A percentile compares a stretch with the other conserved stretches of the same genome.
phyloP scores from a whole-genome alignment of 2,888 invertebrate genomes.

The Lysandra coridon region DNA sequence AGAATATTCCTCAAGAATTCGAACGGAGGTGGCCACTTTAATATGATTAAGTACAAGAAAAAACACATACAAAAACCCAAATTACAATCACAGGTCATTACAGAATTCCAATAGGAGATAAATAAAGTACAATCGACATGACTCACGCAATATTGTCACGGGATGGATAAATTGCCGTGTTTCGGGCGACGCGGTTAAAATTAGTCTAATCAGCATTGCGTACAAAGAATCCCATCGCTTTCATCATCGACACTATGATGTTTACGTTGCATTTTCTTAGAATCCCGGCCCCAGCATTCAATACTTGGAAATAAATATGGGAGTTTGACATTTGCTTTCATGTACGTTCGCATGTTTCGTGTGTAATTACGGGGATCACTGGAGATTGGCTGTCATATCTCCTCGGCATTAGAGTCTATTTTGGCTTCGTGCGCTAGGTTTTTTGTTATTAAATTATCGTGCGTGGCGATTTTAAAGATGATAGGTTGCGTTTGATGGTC shows the following conservation, averaged over 20 bases:
- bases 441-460: conserved; percentile 80
- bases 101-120: conserved; percentile 41
- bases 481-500: conserved; percentile 77
- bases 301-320: conserved; percentile 81
- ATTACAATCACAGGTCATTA: conserved; percentile 34
- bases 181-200: conserved; percentile 57
- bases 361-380: conserved; percentile 67
- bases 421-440: conserved; percentile 59
- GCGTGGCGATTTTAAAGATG: conserved; percentile 80
- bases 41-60: neutral
- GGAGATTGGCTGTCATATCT: conserved; percentile 52
- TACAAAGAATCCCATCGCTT: conserved; percentile 79
- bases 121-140: conserved; percentile 39
- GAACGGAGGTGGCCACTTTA: conserved; percentile 2
- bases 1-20: neutral
- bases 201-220: conserved; percentile 77
- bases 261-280: conserved; percentile 76
- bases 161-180: conserved; percentile 65
- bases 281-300: conserved; percentile 72
- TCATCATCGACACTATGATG: conserved; percentile 80
- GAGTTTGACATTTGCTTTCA: conserved; percentile 81
- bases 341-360: conserved; percentile 74
- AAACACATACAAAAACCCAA: conserved; percentile 26
- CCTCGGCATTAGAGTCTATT: conserved; percentile 59
- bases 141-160: conserved; percentile 60